These are phyloP conservation scores for Spheniscus humboldti DNA, from an alignment of 2,797 vertebrate genomes.

Conservation along the genomic window DNA sequence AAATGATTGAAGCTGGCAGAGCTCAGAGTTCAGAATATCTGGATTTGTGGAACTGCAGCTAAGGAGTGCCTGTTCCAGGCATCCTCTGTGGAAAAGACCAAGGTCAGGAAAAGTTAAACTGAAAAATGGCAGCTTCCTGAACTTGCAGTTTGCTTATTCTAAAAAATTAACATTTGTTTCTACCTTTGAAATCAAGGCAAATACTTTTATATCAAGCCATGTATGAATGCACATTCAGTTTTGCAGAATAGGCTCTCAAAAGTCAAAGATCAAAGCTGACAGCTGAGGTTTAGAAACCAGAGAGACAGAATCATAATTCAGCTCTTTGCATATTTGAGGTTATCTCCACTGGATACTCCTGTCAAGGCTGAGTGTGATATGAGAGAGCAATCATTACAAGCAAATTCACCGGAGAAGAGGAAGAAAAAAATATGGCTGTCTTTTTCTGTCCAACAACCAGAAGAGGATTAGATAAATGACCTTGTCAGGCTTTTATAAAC, in stretches of 20 bases:
- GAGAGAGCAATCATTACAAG: not conserved
- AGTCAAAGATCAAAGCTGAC: conserved; percentile 41
- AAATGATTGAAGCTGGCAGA: not conserved
- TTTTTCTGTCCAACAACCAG: not conserved
- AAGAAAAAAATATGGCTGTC: not conserved
- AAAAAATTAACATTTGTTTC: not conserved
- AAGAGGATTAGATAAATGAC: not conserved
- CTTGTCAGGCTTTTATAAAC: conserved; percentile 6
- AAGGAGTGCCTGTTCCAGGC: not conserved
- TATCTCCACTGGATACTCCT: conserved; percentile 7
- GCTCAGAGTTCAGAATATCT: not conserved
- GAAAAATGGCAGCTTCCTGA: conserved; percentile 1
- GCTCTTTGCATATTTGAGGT: conserved; percentile 10
- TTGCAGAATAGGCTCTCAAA: not conserved
- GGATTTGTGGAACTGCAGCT: not conserved
- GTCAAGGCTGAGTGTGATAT: not conserved
- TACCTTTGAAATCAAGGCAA: not conserved
- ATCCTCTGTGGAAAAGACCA: not conserved
- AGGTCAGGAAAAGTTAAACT: not conserved
- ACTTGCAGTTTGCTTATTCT: not conserved
- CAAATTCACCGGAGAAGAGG: not conserved
- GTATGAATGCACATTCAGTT: not conserved
- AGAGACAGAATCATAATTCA: not conserved
- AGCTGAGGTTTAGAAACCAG: not conserved
- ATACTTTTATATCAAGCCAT: not conserved